Percentiles rank a stretch among this genome's conserved stretches.
phyloP scores from a whole-genome alignment of 2,113 vertebrate species.

The Pardalotus punctatus region DNA sequence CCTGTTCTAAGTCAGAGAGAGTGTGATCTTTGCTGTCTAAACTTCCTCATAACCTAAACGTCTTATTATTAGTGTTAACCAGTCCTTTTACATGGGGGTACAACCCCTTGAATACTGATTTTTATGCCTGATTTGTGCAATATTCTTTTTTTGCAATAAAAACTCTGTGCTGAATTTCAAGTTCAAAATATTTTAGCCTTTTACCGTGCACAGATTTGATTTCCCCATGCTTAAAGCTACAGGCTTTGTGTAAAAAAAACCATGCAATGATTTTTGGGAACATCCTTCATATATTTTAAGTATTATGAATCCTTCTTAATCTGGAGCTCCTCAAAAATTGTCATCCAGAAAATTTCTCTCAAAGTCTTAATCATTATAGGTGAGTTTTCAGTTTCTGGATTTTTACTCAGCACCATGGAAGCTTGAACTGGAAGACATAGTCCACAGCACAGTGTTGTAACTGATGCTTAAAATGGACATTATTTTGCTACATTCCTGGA shows the following conservation, averaged over 20 bases:
- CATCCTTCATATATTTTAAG: background rate
- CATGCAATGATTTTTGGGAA: background rate
- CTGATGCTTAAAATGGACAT: background rate
- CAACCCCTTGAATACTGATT: background rate
- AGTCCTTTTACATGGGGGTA: background rate
- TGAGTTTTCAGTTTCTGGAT: background rate
- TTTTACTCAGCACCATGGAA: background rate
- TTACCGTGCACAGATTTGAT: background rate
- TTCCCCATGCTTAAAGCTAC: background rate
- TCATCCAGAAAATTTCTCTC: background rate
- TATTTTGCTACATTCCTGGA: background rate
- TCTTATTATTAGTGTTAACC: background rate
- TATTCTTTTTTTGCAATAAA: background rate
- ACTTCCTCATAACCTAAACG: background rate
- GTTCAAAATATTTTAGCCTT: background rate
- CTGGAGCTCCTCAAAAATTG: background rate
- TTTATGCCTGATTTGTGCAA: background rate
- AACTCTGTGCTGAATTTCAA: background rate
- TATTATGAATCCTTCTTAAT: background rate
- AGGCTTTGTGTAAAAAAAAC: background rate
- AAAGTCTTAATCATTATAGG: background rate
- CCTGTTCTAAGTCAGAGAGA: background rate
- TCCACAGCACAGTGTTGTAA: rapidly evolving
- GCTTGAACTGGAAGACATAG: background rate
- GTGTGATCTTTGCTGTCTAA: background rate